These are phyloP conservation scores for Gambelia wislizenii DNA, from an alignment of 2,797 vertebrate genomes.

Conservation along the genomic window DNA sequence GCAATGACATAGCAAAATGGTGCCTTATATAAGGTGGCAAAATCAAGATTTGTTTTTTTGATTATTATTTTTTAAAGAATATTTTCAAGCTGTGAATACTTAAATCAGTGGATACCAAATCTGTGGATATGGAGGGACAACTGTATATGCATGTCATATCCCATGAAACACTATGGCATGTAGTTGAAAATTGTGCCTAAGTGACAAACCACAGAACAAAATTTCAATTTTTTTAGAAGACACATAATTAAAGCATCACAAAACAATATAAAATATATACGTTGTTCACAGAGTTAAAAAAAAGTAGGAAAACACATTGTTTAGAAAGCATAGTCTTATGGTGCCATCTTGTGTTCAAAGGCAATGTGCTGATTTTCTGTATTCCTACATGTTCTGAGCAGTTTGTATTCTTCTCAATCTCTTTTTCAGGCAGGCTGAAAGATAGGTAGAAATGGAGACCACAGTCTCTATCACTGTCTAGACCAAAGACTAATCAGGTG, in stretches of 20 bases:
- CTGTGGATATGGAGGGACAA: too few relatives aligned
- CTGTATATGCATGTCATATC: too few relatives aligned
- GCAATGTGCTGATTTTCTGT: not conserved
- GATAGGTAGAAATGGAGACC: not conserved
- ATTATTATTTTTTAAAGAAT: too few relatives aligned
- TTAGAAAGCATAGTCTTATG: slow-evolving; percentile 50
- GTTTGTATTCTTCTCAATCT: too few relatives aligned
- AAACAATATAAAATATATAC: not conserved
- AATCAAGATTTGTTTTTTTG: too few relatives aligned
- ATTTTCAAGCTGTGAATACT: too few relatives aligned
- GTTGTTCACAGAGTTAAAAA: not conserved
- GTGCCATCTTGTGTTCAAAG: slow-evolving; percentile 72
- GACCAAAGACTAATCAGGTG: not conserved
- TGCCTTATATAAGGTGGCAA: too few relatives aligned
- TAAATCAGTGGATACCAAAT: too few relatives aligned
- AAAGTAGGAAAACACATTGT: not conserved
- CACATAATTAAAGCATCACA: not conserved
- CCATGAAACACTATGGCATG: not conserved
- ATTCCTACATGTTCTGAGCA: not conserved
- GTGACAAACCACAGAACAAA: not conserved
- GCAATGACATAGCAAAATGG: too few relatives aligned
- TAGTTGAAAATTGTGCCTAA: not conserved
- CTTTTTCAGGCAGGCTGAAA: not conserved
- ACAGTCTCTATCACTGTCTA: not conserved
- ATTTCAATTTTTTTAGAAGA: not conserved